Percentiles rank a stretch among this genome's conserved stretches.
phyloP scores from a whole-genome alignment of 2,797 vertebrate genomes.

The Linurgus olivaceus region DNA sequence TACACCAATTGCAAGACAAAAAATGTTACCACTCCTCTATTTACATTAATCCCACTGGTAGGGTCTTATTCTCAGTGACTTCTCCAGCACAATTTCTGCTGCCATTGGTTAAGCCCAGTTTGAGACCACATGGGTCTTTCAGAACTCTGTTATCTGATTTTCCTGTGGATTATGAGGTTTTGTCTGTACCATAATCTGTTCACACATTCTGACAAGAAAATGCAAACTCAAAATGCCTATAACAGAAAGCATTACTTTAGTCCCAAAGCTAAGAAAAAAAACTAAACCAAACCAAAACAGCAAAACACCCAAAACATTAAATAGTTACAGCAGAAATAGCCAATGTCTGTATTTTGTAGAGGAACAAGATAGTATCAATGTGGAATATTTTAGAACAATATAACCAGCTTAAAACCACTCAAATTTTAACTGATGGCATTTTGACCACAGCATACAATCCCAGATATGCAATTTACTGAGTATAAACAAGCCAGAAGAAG shows the following conservation, averaged over 20 bases:
- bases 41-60: not conserved
- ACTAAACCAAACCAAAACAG: not conserved
- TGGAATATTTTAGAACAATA: not conserved
- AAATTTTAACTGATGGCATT: not conserved
- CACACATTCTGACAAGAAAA: not conserved
- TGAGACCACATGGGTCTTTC: not conserved
- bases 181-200: not conserved
- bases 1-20: not conserved
- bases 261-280: not conserved
- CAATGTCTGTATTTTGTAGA: not conserved
- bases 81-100: not conserved
- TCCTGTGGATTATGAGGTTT: not conserved
- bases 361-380: not conserved
- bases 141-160: not conserved
- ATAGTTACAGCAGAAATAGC: not conserved
- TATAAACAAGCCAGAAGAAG: constrained; percentile 3
- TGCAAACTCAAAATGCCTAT: not conserved
- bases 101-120: fast-evolving
- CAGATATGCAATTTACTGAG: not conserved
- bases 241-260: not conserved
- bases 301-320: not conserved
- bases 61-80: not conserved
- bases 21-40: not conserved
- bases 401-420: not conserved
- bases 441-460: not conserved